phyloP scores from a whole-genome alignment of 2,797 vertebrate species.

The Hylomyscus alleni region DNA sequence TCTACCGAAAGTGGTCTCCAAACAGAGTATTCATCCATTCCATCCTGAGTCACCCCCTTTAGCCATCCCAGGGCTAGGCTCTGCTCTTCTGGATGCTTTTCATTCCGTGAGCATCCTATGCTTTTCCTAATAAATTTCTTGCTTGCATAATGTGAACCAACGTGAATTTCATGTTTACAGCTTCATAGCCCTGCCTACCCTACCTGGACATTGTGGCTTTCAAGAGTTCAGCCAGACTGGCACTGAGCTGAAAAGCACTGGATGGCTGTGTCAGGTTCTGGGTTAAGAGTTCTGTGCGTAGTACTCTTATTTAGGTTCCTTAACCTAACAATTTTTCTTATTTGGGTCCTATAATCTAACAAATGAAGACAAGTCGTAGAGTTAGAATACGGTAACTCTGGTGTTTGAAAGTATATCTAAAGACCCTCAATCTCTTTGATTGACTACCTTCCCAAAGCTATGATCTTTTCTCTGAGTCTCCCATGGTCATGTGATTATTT shows the following conservation, averaged over 20 bases:
- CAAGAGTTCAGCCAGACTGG: neutral
- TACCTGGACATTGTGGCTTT: neutral
- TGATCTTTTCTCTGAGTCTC: neutral
- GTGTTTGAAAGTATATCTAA: neutral
- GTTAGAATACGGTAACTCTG: neutral
- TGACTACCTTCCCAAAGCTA: too few relatives aligned
- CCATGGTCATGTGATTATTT: neutral
- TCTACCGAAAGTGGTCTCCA: neutral
- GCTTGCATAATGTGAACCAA: neutral
- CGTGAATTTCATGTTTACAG: neutral
- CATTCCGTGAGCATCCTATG: neutral
- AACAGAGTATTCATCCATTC: rapidly evolving
- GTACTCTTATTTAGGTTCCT: neutral
- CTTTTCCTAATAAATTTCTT: neutral
- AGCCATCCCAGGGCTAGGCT: neutral
- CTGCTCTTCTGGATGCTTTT: neutral
- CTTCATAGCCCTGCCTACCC: neutral
- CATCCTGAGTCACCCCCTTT: neutral
- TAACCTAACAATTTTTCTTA: neutral
- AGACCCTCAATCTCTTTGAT: neutral
- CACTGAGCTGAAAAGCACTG: neutral
- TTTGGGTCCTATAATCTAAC: neutral
- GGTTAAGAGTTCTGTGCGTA: neutral
- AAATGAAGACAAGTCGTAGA: neutral
- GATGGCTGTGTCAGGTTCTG: neutral